Base-by-base conservation (phyloP, 1,140 invertebrate genomes). In the Cryptotermes secundus region DNA sequence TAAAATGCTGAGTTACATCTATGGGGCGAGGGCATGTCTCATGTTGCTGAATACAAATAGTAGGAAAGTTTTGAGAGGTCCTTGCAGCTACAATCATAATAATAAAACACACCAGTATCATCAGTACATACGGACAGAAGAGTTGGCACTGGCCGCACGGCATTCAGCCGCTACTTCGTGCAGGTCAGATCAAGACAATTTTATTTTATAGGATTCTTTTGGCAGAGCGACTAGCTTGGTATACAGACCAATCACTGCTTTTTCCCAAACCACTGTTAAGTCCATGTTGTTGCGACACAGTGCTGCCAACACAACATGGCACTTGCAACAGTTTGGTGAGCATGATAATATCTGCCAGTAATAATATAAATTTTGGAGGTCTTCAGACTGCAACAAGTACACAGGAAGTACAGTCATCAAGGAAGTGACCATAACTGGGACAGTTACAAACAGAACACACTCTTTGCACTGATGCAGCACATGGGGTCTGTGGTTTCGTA, bases 31-130 rank as follows among this genome's bases (percentile, higher is more conserved):
- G 59, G 59, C 59, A 72, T 72, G 59, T 72, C 59, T 72, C 59
- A 31, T 59, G 53, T 59, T 49, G 81, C 49, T 53, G n/a, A 82
- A 53, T 82, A 82, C n/a, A 45, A 42, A 82, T 83, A 84, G 81
- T 83, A 89, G 92, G 92, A 93, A 93, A 92, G 89, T 94, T 90
- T 94, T 94, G 93, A 94, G 93, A 93, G 93, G 93, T 94, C 93
- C 93, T 94, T 94, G 92, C 91, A 90, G 84, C 83, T 87, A 83
- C 65, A 86, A 84, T 36, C 79, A 86, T 81, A 49, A 82, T 59
- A 82, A 82, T 49, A 81, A 81, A 81, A 53, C 26, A n/a, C 59
- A 72, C 14, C 59, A 72, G 59, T 72, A 72, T 72, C 59, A 72
- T 72, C 26, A 16, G 59, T 72, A 72, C 59, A 72, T 72, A 72